phyloP scores from a whole-genome alignment of 2,113 vertebrate species.

The Nothocercus nigrocapillus region DNA sequence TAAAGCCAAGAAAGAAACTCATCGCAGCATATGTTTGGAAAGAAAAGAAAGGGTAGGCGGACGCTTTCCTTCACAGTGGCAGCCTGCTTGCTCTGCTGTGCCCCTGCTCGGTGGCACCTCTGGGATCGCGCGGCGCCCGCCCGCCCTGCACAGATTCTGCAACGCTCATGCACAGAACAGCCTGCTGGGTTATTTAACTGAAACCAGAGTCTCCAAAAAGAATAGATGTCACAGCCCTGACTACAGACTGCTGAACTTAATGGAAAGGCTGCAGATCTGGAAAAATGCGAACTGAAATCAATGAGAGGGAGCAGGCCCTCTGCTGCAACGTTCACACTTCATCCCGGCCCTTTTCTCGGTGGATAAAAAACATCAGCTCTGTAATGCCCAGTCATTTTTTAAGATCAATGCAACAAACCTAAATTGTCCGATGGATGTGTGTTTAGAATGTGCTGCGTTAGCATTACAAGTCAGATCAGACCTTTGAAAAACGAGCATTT shows the following conservation, averaged over 20 bases:
- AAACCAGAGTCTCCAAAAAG: not conserved
- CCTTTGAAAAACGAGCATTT: constrained; percentile 51
- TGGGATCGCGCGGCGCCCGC: not conserved
- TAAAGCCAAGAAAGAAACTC: not conserved
- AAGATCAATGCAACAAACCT: constrained; percentile 39
- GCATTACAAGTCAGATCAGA: constrained; percentile 1
- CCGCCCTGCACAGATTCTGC: not conserved
- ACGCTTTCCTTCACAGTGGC: not conserved
- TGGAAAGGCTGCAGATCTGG: constrained; percentile 6
- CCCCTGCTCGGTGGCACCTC: not conserved
- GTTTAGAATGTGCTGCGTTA: constrained; percentile 19
- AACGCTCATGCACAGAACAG: not conserved
- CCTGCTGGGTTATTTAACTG: not conserved
- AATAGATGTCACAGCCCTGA: not conserved
- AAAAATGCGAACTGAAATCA: constrained; percentile 39
- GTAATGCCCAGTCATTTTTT: constrained; percentile 18
- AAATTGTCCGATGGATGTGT: not conserved
- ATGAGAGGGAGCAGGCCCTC: not conserved
- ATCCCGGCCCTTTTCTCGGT: not conserved
- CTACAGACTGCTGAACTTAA: not conserved
- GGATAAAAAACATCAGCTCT: constrained; percentile 3
- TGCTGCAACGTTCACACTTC: constrained; percentile 19
- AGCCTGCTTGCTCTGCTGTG: not conserved
- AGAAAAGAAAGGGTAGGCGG: not conserved
- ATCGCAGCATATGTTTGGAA: not conserved